Evolutionary conservation across 2,888 invertebrate genomes (phyloP), one percentile per base, ranked within the genome.

Genomic region (Andrena flavipes): DNA sequence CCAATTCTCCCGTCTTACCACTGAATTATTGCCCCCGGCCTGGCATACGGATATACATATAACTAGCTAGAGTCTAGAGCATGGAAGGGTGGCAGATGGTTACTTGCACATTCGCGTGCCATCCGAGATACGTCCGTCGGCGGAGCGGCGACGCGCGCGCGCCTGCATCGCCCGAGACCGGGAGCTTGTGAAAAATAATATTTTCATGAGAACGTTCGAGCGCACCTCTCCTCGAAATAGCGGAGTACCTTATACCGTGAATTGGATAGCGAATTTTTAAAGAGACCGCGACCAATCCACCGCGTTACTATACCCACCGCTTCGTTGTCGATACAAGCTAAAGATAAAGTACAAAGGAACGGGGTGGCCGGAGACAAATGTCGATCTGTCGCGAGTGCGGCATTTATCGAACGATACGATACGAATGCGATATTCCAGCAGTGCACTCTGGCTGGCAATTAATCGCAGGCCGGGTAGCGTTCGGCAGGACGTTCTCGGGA

Each of bases 71-170:
- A 81, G 82, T 82, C 81, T 86, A 81, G 74, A 81, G 85, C 84
- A 79, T 77, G 85, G 82, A 87, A 87, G 84, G 76, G 84, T 77
- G 87, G 79, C 88, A 87, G 87, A 82, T 88, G 85, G 88, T 80
- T 80, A 76, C 63, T 76, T 75, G 72, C 67, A 76, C 73, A 80
- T 78, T 78, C 84, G 81, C 76, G 76, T 30, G 54, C n/a, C 42
- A 56, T 51, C 49, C 33, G 8, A 69, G 62, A 54, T 63, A 59
- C 35, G 26, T 26, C 35, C 56, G 26, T 20, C 56, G 26, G 7
- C 23, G 56, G 56, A 56, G 20, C 13, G 56, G 10, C 35, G 63
- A n/a, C 10, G 29, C 33, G 20, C 42, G 6, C 30, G 60, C 42
- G 13, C 63, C 59, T 29, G 23, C 72, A 16, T 33, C 63, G 13